Base-by-base conservation (phyloP, 2,113 vertebrate species). In the Varanus salvator region DNA sequence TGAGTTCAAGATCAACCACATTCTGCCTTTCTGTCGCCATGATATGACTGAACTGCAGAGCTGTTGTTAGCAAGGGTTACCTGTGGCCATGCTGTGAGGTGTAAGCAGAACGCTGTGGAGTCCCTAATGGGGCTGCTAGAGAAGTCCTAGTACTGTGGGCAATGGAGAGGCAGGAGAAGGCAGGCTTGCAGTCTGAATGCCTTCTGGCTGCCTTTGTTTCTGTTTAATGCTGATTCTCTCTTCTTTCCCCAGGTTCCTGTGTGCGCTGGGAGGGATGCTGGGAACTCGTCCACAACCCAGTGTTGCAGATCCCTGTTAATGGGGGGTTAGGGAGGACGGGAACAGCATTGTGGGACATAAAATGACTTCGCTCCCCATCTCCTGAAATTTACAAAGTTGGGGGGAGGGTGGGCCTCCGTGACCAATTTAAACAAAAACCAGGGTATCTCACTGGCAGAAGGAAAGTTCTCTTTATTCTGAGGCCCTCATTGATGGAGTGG, bases 291-390 rank as follows among this genome's bases (percentile, higher is more conserved):
- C 96, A 98, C 97, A 93, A 96, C 98, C 97, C 96, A 98, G 98
- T 98, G 97, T 98, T 97, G 97, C 97, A 97, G 97, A 97, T 98
- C 97, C 98, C 98, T 97, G 98, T 97, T 98, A 86, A 71, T 97
- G 96, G 97, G 97, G 97, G 97, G 97, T 97, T 97, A 97, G 96
- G 96, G 97, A 98, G 98, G 97, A 98, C 97, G 96, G 96, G 97
- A 98, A 97, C 97, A 98, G 97, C 96, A 90, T 84, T 97, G 93
- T 82, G 96, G 96, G 95, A 95, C 93, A 92, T 90, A 93, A 92
- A 94, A 94, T 94, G 92, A 94, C n/a, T 92, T 90, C 83, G 91
- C 94, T 93, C 91, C 93, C 93, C 90, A 85, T 91, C 92, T 93
- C 93, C 91, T 95, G 95, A 88, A 80, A 78, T 60, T 84, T 89